Percentiles rank a stretch among this genome's conserved stretches.
Conservation (phyloP, 2,797 vertebrate species). For the Notoglanidium macrostoma region DNA sequence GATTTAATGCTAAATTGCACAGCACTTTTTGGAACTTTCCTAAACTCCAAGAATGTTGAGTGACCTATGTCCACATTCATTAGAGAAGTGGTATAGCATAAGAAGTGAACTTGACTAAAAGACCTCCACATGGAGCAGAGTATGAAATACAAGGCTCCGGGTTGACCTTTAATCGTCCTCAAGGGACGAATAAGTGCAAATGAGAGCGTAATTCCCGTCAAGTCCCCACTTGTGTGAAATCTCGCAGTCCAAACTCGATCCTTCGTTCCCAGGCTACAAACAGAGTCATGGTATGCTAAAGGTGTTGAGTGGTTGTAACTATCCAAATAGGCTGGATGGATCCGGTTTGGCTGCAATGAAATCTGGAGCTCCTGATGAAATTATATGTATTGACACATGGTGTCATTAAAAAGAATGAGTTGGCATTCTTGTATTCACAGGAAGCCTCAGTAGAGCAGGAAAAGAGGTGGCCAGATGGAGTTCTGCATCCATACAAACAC, state of each 20-base stretch:
- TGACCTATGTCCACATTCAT: conserved; percentile 48
- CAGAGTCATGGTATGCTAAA: conserved; percentile 31
- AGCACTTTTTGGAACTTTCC: conserved; percentile 63
- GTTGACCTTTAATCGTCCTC: conserved; percentile 39
- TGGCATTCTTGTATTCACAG: neutral
- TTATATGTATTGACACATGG: conserved; percentile 47
- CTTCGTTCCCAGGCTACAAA: conserved; percentile 27
- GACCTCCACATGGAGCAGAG: conserved; percentile 41
- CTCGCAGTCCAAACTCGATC: conserved; percentile 17
- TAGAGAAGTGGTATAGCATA: conserved; percentile 43
- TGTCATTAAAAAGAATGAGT: conserved; percentile 28
- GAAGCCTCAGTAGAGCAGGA: neutral
- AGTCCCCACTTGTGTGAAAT: conserved; percentile 33
- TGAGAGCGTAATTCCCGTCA: conserved; percentile 29
- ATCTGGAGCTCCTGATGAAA: conserved; percentile 42
- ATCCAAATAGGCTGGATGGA: conserved; percentile 26
- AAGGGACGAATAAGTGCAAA: conserved; percentile 34
- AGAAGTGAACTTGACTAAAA: conserved; percentile 41
- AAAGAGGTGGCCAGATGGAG: neutral
- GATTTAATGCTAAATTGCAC: conserved; percentile 60
- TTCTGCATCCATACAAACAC: neutral
- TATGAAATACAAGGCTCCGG: conserved; percentile 41
- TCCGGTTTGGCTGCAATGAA: conserved; percentile 26
- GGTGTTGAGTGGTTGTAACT: conserved; percentile 44
- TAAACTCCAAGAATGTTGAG: conserved; percentile 61